Conservation (phyloP, 2,113 vertebrate species). For the Haemorhous mexicanus region DNA sequence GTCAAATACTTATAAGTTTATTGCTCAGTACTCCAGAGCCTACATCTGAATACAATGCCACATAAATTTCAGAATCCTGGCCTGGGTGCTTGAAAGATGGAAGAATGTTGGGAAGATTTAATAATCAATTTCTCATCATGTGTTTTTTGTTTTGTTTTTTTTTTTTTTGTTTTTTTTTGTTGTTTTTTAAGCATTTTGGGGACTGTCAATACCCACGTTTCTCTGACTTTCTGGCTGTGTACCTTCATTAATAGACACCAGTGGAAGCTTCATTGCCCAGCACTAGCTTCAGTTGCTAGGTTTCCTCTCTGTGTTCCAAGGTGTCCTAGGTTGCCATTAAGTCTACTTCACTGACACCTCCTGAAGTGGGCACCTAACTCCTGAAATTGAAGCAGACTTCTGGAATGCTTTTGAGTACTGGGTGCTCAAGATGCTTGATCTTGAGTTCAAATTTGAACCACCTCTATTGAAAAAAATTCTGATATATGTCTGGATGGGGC, state of each 20-base stretch:
- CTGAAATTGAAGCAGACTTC: neutral
- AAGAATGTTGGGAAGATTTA: neutral
- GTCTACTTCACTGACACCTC: neutral
- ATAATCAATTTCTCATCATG: neutral
- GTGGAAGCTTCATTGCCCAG: neutral
- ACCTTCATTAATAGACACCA: neutral
- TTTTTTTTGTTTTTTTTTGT: neutral
- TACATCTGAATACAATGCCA: neutral
- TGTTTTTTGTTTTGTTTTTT: neutral
- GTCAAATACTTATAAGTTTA: neutral
- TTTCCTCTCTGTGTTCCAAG: neutral
- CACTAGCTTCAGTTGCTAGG: neutral
- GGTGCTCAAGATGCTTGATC: neutral
- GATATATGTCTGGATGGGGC: too few species aligned
- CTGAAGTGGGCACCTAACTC: neutral
- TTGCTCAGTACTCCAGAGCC: neutral
- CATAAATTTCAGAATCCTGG: neutral
- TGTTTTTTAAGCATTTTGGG: neutral
- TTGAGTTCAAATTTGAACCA: fast-evolving
- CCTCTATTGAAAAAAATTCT: too few species aligned
- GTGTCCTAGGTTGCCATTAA: neutral
- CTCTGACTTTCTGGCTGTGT: neutral
- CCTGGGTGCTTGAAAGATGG: neutral
- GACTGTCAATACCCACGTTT: neutral
- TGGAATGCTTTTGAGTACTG: neutral